phyloP scores from a whole-genome alignment of 2,888 invertebrate species.

The Catocala sponsa region DNA sequence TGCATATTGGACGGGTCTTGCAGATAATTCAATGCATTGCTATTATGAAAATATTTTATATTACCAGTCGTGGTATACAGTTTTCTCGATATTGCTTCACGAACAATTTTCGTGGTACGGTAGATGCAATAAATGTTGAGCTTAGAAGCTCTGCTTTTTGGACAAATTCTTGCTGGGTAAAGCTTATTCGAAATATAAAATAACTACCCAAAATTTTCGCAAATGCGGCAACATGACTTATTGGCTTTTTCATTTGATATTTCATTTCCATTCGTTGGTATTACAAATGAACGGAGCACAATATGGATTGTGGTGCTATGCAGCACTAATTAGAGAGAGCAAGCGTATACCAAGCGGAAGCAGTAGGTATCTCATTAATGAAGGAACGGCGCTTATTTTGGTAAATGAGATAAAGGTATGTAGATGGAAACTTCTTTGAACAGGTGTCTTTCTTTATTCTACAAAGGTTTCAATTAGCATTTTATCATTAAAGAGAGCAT shows the following conservation, averaged over 20 bases:
- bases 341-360: conserved; percentile 31
- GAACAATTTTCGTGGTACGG: no score
- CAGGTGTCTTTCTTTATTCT: background rate
- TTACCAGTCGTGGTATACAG: no score
- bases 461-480: no score
- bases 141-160: no score
- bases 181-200: background rate
- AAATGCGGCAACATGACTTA: conserved; percentile 3
- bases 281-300: conserved; percentile 35
- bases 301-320: conserved; percentile 36
- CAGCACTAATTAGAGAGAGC: conserved; percentile 38
- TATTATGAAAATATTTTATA: no score
- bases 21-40: no score
- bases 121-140: no score
- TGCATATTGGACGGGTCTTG: no score
- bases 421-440: background rate
- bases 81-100: no score
- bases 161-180: no score
- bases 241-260: conserved; percentile 16
- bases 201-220: background rate
- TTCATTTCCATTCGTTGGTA: conserved; percentile 33
- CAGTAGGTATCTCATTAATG: conserved; percentile 38
- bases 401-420: conserved; percentile 13
- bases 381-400: conserved; percentile 20
- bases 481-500: no score